Conservation (phyloP, 2,797 vertebrate species). For the Crocidura indochinensis region DNA sequence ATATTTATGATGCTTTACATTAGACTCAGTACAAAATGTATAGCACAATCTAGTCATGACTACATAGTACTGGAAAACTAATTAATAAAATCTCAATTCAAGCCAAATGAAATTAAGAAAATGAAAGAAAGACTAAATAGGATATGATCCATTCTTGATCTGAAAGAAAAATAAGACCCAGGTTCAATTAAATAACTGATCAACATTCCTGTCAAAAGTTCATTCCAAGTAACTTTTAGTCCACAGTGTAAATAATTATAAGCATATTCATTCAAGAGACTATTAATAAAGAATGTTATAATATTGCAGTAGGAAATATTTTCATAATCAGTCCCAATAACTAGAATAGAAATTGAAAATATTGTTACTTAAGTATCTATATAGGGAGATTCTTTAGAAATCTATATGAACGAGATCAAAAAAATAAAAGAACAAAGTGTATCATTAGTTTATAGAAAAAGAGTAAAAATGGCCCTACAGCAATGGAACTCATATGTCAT, state of each 20-base stretch:
- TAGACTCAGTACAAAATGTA: too few relatives aligned
- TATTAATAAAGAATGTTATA: constrained; percentile 17
- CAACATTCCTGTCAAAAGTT: not conserved
- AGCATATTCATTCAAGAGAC: not conserved
- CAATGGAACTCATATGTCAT: not conserved
- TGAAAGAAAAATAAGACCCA: not conserved
- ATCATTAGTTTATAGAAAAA: not conserved
- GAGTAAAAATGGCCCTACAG: not conserved
- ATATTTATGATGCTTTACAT: not conserved
- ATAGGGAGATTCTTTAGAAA: not conserved
- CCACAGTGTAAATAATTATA: not conserved
- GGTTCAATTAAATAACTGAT: not conserved
- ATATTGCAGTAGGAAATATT: not conserved
- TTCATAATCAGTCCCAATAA: not conserved
- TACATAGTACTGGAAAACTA: not conserved
- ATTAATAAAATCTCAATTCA: constrained; percentile 16
- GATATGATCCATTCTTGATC: constrained; percentile 2
- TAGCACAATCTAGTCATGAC: not conserved
- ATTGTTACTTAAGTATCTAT: too few relatives aligned
- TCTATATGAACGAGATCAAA: not conserved
- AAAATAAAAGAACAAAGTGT: not conserved
- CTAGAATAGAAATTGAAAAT: not conserved
- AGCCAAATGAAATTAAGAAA: constrained; percentile 33
- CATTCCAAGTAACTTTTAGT: not conserved
- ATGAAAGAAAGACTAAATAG: not conserved